phyloP scores from a whole-genome alignment of 2,888 invertebrate species.

The Fragum sueziense region DNA sequence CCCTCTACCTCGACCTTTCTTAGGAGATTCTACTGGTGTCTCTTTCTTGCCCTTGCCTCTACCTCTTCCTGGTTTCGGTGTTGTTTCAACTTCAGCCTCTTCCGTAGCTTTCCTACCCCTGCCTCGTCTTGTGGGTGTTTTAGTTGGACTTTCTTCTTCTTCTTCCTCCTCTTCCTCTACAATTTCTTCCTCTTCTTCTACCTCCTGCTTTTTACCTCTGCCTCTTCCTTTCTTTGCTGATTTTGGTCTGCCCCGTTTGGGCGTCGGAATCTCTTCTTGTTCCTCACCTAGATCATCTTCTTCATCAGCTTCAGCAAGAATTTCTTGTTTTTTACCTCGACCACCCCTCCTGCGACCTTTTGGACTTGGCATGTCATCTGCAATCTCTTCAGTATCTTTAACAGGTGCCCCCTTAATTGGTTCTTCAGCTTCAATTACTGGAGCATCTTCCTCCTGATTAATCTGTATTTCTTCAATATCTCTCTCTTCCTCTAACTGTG shows the following conservation, averaged over 20 bases:
- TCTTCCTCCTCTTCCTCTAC: conserved; percentile 43
- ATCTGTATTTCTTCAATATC: conserved; percentile 30
- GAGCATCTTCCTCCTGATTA: conserved; percentile 41
- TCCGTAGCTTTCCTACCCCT: conserved; percentile 34
- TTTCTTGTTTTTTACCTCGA: conserved; percentile 34
- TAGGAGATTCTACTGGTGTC: conserved; percentile 44
- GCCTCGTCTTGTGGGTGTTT: conserved; percentile 28
- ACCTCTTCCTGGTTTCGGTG: conserved; percentile 42
- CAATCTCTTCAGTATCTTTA: conserved; percentile 8
- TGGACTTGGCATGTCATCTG: conserved; percentile 27
- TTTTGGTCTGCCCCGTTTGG: conserved; percentile 59
- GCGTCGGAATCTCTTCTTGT: conserved; percentile 46
- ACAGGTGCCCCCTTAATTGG: conserved; percentile 17
- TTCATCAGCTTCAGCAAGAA: conserved; percentile 23
- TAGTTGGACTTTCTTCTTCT: conserved; percentile 44
- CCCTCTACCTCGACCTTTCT: conserved; percentile 44
- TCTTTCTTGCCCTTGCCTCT: conserved; percentile 26
- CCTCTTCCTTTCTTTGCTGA: conserved; percentile 36
- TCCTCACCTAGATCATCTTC: conserved; percentile 16
- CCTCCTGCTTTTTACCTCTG: conserved; percentile 19
- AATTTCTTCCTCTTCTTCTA: conserved; percentile 32
- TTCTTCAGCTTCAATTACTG: conserved; percentile 50
- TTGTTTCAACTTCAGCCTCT: conserved; percentile 25
- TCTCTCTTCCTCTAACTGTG: conserved; percentile 55
- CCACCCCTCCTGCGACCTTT: conserved; percentile 49